Evolutionary conservation across 2,113 vertebrate genomes (phyloP).

Genomic region (Callipepla squamata): DNA sequence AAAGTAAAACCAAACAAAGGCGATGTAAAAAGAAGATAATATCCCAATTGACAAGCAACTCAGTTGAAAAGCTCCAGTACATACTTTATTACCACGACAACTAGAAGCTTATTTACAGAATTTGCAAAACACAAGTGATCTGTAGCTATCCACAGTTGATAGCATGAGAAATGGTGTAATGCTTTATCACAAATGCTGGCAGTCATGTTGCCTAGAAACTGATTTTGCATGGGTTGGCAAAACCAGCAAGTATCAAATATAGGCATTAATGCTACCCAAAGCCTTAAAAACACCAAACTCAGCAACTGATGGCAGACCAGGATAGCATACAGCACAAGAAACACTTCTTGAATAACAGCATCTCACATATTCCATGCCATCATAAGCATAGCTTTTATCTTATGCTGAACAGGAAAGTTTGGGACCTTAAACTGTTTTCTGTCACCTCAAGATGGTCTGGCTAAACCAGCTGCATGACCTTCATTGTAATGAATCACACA

Average conservation of each 20-base stretch:
- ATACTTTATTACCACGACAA: slow-evolving; percentile 72
- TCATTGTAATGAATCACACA: slow-evolving; percentile 67
- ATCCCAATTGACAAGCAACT: slow-evolving; percentile 69
- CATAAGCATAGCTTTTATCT: slow-evolving; percentile 26
- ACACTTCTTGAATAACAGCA: slow-evolving; percentile 53
- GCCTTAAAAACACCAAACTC: slow-evolving; percentile 54
- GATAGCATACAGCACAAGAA: slow-evolving; percentile 56
- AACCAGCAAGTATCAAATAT: slow-evolving; percentile 3
- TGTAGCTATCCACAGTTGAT: slow-evolving; percentile 59
- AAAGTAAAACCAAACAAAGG: slow-evolving; percentile 33
- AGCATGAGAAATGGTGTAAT: slow-evolving; percentile 37
- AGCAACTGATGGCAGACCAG: slow-evolving; percentile 50
- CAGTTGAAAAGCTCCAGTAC: slow-evolving; percentile 66
- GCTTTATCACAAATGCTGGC: slow-evolving; percentile 63
- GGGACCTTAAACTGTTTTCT: slow-evolving; percentile 32
- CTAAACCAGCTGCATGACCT: slow-evolving; percentile 58
- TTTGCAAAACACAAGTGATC: slow-evolving; percentile 65
- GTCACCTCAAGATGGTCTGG: slow-evolving; percentile 48
- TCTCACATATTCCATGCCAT: slow-evolving; percentile 40
- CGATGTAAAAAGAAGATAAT: slow-evolving; percentile 41
- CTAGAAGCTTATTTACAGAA: slow-evolving; percentile 72
- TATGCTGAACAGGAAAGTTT: slow-evolving; percentile 29
- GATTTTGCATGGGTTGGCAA: slow-evolving; percentile 14
- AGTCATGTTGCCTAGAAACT: slow-evolving; percentile 44
- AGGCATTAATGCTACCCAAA: slow-evolving; percentile 5